Percentiles rank a stretch among this genome's conserved stretches.
These are phyloP conservation scores for Pterostichus madidus DNA, from an alignment of 2,888 invertebrate species.

Conservation along the genomic window DNA sequence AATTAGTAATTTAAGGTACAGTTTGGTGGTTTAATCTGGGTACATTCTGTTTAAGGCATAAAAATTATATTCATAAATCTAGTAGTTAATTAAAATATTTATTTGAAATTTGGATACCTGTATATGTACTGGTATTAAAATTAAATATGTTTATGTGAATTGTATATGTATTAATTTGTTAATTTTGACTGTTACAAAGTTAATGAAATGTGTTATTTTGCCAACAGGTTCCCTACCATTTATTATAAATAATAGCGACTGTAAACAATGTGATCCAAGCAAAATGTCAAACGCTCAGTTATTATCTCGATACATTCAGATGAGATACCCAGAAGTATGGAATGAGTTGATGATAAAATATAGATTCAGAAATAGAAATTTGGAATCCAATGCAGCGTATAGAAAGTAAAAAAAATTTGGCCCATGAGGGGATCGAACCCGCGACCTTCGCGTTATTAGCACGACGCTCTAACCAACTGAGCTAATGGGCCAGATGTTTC, in stretches of 20 bases:
- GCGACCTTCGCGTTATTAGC: conserved; percentile 88
- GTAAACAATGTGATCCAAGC: conserved; percentile 78
- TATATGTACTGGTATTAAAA: too few species aligned
- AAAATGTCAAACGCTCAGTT: conserved; percentile 78
- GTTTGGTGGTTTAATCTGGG: too few species aligned
- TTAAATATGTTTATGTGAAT: too few species aligned
- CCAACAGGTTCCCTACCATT: conserved; percentile 3
- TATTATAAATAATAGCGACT: conserved; percentile 75
- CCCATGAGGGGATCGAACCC: conserved; percentile 88
- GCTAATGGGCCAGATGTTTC: conserved; percentile 82
- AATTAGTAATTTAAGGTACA: too few species aligned
- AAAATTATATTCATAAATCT: too few species aligned
- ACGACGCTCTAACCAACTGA: conserved; percentile 89
- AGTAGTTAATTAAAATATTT: too few species aligned
- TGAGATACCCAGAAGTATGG: conserved; percentile 80
- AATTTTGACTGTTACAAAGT: neutral
- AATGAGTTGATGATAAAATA: conserved; percentile 78
- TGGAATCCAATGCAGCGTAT: conserved; percentile 41
- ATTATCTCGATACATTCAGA: conserved; percentile 79
- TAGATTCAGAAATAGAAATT: conserved; percentile 67
- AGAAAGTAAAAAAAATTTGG: conserved; percentile 74
- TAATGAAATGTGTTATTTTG: neutral
- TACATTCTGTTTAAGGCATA: too few species aligned
- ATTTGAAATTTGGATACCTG: too few species aligned
- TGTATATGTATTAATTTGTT: neutral